Base-by-base conservation (phyloP, 2,888 invertebrate species). In the Eupithecia subumbrata region DNA sequence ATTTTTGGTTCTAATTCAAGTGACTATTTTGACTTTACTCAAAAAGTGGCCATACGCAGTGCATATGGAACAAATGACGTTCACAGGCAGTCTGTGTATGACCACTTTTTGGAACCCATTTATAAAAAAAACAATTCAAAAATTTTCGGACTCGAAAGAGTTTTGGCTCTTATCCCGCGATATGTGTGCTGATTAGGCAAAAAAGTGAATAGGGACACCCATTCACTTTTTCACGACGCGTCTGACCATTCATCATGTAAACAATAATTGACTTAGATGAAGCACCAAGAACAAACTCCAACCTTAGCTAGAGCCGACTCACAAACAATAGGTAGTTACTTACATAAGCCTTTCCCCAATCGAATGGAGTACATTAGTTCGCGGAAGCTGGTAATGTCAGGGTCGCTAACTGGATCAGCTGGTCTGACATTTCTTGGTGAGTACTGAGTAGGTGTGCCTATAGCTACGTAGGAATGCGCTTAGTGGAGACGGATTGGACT, bases 381-480 rank as follows among this genome's bases (percentile, higher is more conserved):
- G 78, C 78, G 80, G 80, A 80, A 80, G 70, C 69, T 60, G 71
- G 75, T 79, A 83, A 83, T 83, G 83, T 83, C 83, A 83, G 76
- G 83, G 83, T n/a, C 83, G 76, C 76, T 82, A 81, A 82, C 81
- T 79, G 81, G 82, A 80, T 79, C 79, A 68, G 68, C 67, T 68
- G 60, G 74, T 63, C 73, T 81, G 82, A 81, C 82, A 81, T 83
- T 82, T 80, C 78, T 66, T 67, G 67, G 52, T 67, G 48, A 52
- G 77, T 77, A 68, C 43, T 67, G 48, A 52, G 77, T 77, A 68
- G 77, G 77, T 73, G 77, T 75, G 48, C 22, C 52, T 52, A 45
- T 18, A 22, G 11, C 22, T 22, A 56, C 69, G 75, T 56, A 40
- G 64, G 75, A 75, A 73, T 75, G 77, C 45, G 77, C 48, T 75